Base-by-base conservation (phyloP, 2,888 invertebrate species). In the Andrena dorsata region DNA sequence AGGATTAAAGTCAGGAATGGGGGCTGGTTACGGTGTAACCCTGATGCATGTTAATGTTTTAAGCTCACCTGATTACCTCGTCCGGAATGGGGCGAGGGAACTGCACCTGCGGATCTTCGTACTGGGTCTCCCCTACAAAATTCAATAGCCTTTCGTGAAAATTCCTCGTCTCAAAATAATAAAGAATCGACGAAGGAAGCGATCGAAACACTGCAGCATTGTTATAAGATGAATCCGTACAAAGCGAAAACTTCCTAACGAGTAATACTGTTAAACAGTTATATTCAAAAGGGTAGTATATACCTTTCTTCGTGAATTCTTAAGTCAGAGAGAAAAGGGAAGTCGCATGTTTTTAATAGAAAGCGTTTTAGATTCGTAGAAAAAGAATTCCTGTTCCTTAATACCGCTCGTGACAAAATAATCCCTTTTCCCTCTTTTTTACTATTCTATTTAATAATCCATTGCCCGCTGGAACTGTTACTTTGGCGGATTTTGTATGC, bases 21-120 rank as follows among this genome's bases (percentile, higher is more conserved):
- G 41, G 58, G 32, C 51, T 63, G 30, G 53, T 76, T 47, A 49
- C 56, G 23, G 20, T 8, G 10, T 60, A 77, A 51, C 51, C 32
- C 58, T 23, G 49, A 51, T 13, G 51, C 61, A 74, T 64, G 41
- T 13, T 60, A 58, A 77, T 58, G 20, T 78, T 75, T 71, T 60
- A 69, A 80, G 58, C 83, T 90, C 79, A 92, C 92, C 92, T 92
- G 77, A 92, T 91, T 58, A 92, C 90, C 73, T 92, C 92, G 71
- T 92, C 92, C 56, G 88, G 87, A 76, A 90, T 86, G 10, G 88
- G 83, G 63, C 90, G 90, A 51, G 89, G 35, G 63, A 91, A 89
- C 82, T 91, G 90, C 71, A 85, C 82, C 79, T 90, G 90, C 53
- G 86, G 53, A 82, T 90, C 90, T 49, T 92, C 92, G 78, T 87